Evolutionary conservation across 2,113 vertebrate species (phyloP), one percentile per base, ranked within the genome.

Genomic region (Microtus montanus): DNA sequence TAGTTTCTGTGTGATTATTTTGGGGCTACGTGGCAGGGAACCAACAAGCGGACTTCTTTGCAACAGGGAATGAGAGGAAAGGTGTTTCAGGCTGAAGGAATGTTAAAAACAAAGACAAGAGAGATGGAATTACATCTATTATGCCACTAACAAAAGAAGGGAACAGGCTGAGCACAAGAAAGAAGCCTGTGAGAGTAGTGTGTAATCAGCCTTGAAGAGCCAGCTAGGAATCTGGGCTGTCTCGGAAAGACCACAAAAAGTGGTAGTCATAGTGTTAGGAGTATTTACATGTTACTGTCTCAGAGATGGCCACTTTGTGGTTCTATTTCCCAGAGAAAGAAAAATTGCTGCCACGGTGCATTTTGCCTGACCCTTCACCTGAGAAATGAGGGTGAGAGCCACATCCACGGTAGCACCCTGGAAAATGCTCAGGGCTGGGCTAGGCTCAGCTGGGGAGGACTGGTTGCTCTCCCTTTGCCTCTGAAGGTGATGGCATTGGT

Each of bases 101-200:
- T 91, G 89, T 89, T 89, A 41, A 47, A 91, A 96, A 93, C 87
- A 96, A 97, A 94, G 93, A 75, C 71, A 49, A 49, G 79, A 89
- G 58, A 77, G 49, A 84, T 92, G 64, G 70, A 87, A 84, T 96
- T 91, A 92, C 83, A 83, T 58, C 17, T 58, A 26, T 61, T 71
- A 47, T 0, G 14, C 7, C 52, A 75, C 13, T 58, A 38, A 58
- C 44, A 26, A 68, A 92, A 83, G 64, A 77, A 82, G 4, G 4
- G 13, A 12, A 14, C 58, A 80, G 71, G 74, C 79, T 89, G 49
- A 82, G 61, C 61, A 49, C 70, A 71, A 87, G n/a, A 33, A 87
- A 66, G 0, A 10, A 84, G 13, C 14, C 13, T 28, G 74, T 11
- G 49, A 58, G 54, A 35, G n/a, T 1, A n/a, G 14, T 73, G 84